Evolutionary conservation across 2,797 vertebrate genomes (phyloP).

Genomic region (Chanos chanos): DNA sequence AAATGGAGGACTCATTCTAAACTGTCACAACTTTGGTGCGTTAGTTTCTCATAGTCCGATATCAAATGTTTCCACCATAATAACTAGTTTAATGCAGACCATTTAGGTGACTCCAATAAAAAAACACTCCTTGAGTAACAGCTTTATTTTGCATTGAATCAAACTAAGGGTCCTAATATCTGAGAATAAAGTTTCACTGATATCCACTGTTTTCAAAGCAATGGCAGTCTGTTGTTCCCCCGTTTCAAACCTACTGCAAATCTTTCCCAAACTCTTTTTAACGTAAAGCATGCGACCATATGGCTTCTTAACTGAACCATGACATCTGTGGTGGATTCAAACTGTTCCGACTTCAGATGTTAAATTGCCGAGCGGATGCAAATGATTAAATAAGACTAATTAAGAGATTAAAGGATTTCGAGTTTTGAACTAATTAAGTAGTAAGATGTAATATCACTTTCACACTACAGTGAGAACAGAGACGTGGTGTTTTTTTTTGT

Average conservation of each 20-base stretch:
- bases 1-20: too few relatives aligned
- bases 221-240: constrained; percentile 36
- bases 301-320: constrained; percentile 41
- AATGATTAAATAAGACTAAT: constrained; percentile 46
- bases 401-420: constrained; percentile 44
- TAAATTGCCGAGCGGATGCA: constrained; percentile 37
- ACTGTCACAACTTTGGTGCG: too few relatives aligned
- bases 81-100: too few relatives aligned
- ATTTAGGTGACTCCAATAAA: too few relatives aligned
- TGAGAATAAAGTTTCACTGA: too few relatives aligned
- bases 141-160: too few relatives aligned
- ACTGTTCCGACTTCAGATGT: constrained; percentile 43
- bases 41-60: too few relatives aligned
- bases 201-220: constrained; percentile 24
- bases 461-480: background rate
- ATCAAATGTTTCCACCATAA: too few relatives aligned
- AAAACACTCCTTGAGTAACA: too few relatives aligned
- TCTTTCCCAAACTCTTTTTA: constrained; percentile 40
- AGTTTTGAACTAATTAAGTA: constrained; percentile 34
- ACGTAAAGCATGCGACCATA: constrained; percentile 43
- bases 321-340: constrained; percentile 48
- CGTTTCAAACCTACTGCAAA: constrained; percentile 51
- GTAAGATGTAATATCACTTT: constrained; percentile 25
- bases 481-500: background rate
- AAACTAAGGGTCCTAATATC: too few relatives aligned